Conservation (phyloP, 2,113 vertebrate genomes). For the Bujurquina vittata region DNA sequence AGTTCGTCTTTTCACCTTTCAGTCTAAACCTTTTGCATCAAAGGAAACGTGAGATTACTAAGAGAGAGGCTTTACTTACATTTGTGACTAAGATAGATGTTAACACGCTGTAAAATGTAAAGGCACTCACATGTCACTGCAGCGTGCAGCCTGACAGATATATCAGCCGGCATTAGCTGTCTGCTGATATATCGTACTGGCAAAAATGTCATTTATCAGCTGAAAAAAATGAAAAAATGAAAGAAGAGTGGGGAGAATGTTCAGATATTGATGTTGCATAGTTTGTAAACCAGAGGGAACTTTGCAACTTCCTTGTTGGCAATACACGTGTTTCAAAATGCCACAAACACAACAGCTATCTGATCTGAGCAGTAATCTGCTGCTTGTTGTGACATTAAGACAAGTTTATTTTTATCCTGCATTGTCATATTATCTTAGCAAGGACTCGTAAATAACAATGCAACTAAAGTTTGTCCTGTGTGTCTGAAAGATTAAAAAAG, state of each 20-base stretch:
- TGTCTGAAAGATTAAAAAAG: not conserved
- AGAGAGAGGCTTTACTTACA: not conserved
- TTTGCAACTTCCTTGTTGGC: not conserved
- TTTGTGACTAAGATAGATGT: not conserved
- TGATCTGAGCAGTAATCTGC: not conserved
- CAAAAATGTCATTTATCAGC: not conserved
- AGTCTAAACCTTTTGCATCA: not conserved
- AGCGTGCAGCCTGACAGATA: not conserved
- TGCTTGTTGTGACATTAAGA: not conserved
- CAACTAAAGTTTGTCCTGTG: not conserved
- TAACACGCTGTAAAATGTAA: not conserved
- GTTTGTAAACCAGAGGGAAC: not conserved
- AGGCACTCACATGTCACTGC: not conserved
- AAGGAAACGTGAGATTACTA: not conserved
- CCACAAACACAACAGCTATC: not conserved
- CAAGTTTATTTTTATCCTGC: not conserved
- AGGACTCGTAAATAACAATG: not conserved
- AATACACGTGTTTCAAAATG: not conserved
- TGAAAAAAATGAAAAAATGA: not conserved
- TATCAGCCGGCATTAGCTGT: not conserved
- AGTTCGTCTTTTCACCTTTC: not conserved
- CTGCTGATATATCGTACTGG: not conserved
- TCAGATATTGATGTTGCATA: not conserved
- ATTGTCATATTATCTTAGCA: not conserved
- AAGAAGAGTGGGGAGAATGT: not conserved